Evolutionary conservation across 2,797 vertebrate species (phyloP).

Genomic region (Serranus cabrilla): DNA sequence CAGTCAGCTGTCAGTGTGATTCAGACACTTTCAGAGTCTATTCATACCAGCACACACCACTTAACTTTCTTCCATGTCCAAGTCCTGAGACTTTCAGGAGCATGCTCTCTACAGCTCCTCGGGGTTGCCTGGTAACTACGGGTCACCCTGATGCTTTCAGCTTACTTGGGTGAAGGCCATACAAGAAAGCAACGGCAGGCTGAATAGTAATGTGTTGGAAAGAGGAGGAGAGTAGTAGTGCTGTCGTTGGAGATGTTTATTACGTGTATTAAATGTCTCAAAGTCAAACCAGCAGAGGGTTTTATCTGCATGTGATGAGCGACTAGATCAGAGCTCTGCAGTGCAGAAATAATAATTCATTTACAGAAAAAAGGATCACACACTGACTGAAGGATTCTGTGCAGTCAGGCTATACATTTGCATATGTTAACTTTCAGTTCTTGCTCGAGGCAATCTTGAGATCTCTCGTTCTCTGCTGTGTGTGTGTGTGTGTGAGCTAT

Average conservation of each 20-base stretch:
- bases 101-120: constrained; percentile 46
- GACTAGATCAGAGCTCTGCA: constrained; percentile 9
- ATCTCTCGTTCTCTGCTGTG: not conserved
- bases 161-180: constrained; percentile 39
- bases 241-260: not conserved
- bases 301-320: too few relatives aligned
- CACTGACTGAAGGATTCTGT: not conserved
- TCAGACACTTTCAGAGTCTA: constrained; percentile 26
- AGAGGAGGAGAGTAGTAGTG: not conserved
- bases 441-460: not conserved
- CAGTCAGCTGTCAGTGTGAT: constrained; percentile 42
- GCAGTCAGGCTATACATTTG: not conserved
- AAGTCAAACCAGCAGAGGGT: not conserved
- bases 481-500: not conserved
- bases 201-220: constrained; percentile 32
- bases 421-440: not conserved
- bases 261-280: not conserved
- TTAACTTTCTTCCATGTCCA: constrained; percentile 42
- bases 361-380: constrained; percentile 1
- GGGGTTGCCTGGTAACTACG: constrained; percentile 72
- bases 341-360: constrained; percentile 4
- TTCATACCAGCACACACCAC: constrained; percentile 40
- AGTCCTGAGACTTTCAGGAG: constrained; percentile 36
- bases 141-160: constrained; percentile 50
- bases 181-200: constrained; percentile 13